phyloP scores from a whole-genome alignment of 2,888 invertebrate species.

The Catocala nupta region DNA sequence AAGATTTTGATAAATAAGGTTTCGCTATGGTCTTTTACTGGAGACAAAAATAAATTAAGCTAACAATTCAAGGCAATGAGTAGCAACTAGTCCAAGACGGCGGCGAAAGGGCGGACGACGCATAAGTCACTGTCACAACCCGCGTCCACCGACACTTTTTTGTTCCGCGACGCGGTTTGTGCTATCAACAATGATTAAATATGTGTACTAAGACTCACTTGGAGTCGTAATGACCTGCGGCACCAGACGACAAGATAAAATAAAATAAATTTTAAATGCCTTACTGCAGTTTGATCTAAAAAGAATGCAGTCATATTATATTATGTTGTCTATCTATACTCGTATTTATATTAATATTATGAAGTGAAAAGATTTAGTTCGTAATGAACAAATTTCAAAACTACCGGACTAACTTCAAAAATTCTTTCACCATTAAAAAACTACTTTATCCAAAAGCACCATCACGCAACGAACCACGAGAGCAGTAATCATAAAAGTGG shows the following conservation, averaged over 20 bases:
- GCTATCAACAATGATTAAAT: conserved; percentile 70
- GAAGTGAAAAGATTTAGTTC: too few relatives aligned
- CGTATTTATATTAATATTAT: too few relatives aligned
- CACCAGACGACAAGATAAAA: not conserved
- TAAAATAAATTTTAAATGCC: not conserved
- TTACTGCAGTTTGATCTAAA: too few relatives aligned
- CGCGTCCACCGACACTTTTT: conserved; percentile 72
- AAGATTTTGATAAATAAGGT: too few relatives aligned
- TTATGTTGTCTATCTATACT: too few relatives aligned
- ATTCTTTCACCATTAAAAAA: not conserved
- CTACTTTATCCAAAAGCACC: too few relatives aligned
- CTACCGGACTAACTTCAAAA: too few relatives aligned
- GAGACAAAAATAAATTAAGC: conserved; percentile 58
- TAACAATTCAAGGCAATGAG: conserved; percentile 73
- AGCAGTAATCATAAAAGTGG: too few relatives aligned
- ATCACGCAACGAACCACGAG: too few relatives aligned
- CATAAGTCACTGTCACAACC: conserved; percentile 83
- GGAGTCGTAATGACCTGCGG: conserved; percentile 33
- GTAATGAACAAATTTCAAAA: too few relatives aligned
- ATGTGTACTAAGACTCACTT: conserved; percentile 43
- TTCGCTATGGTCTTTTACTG: not conserved
- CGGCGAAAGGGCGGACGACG: conserved; percentile 72
- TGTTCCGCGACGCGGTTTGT: conserved; percentile 68
- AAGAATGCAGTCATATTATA: too few relatives aligned
- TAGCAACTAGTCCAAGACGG: conserved; percentile 74